These are phyloP conservation scores for Chironomus tentans DNA, from an alignment of 2,888 invertebrate genomes.

Conservation along the genomic window DNA sequence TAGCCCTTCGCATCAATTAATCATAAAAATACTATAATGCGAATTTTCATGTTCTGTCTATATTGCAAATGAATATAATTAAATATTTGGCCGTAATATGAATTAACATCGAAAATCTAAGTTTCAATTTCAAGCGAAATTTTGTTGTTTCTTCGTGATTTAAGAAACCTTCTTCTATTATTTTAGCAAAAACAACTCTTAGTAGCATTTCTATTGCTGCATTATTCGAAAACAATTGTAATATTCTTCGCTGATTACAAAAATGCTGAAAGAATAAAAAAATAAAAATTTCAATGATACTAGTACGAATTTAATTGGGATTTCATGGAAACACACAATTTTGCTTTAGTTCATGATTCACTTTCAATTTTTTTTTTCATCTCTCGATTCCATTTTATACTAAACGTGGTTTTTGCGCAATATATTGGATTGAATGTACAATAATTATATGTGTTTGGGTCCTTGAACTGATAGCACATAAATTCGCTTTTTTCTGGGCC, in stretches of 20 bases:
- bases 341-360: background rate
- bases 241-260: too few species aligned
- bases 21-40: slow-evolving; percentile 6
- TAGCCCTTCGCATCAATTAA: slow-evolving; percentile 5
- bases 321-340: background rate
- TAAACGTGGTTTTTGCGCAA: background rate
- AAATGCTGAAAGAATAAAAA: background rate
- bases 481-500: slow-evolving; percentile 5
- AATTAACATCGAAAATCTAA: background rate
- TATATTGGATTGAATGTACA: background rate
- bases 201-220: background rate
- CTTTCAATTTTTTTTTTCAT: slow-evolving; percentile 1
- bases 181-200: background rate
- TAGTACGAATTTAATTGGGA: background rate
- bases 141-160: background rate
- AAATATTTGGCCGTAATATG: background rate
- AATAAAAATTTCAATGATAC: background rate
- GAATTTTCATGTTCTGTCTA: background rate
- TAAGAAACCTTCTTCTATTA: slow-evolving; percentile 1
- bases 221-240: background rate
- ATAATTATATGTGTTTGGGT: slow-evolving; percentile 4
- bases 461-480: slow-evolving; percentile 18
- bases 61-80: background rate
- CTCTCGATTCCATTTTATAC: background rate
- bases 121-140: background rate